phyloP scores from a whole-genome alignment of 1,140 invertebrate genomes.

The honey bee (Apis mellifera) region Amel_HAv3.1 CM009932.2:15147001-15147500 shows the following conservation, averaged over 20 bases:
- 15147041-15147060: not conserved
- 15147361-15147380: too few relatives aligned
- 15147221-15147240: conserved; percentile 49
- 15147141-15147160: conserved; percentile 4
- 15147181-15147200: not conserved
- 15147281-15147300: too few relatives aligned
- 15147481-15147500: conserved; percentile 77
- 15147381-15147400: accelerated
- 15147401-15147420: not conserved
- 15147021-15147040: not conserved
- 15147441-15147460: conserved; percentile 77
- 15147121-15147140: conserved; percentile 7
- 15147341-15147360: not conserved
- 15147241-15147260: conserved; percentile 42
- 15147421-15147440: too few relatives aligned
- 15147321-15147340: too few relatives aligned
- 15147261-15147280: too few relatives aligned
- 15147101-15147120: conserved; percentile 24
- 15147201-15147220: conserved; percentile 40
- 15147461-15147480: conserved; percentile 79
- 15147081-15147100: not conserved
- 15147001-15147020: not conserved
- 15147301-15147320: too few relatives aligned
- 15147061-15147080: conserved; percentile 13
- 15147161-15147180: not conserved